Percentiles rank a stretch among this genome's conserved stretches.
These are phyloP conservation scores for Listronotus bonariensis DNA, from an alignment of 1,140 invertebrate genomes.

Conservation along the genomic window DNA sequence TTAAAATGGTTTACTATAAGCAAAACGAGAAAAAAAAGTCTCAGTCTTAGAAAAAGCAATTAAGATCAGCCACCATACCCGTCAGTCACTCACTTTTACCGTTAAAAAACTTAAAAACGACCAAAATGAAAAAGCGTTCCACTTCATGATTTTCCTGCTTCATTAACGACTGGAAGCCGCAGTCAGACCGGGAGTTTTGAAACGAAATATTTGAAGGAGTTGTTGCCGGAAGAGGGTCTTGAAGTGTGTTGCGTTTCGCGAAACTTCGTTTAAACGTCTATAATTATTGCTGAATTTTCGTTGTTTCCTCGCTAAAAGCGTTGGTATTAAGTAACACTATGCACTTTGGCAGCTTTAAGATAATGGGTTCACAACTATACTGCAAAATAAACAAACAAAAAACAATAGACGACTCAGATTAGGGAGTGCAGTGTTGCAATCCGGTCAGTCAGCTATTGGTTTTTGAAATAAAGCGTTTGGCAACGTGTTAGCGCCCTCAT, in stretches of 20 bases:
- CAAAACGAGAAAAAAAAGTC: no score
- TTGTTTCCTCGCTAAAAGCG: not conserved
- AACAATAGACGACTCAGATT: no score
- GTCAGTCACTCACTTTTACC: conserved; percentile 18
- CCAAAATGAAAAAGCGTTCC: conserved; percentile 36
- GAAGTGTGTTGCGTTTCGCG: conserved; percentile 28
- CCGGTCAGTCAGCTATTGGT: no score
- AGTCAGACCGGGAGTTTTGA: conserved; percentile 13
- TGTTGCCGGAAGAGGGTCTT: conserved; percentile 26
- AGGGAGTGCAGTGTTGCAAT: no score
- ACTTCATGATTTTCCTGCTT: conserved; percentile 39
- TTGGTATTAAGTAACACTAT: not conserved
- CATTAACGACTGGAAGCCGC: conserved; percentile 33
- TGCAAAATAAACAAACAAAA: no score
- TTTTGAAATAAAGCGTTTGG: no score
- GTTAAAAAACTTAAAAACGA: conserved; percentile 27
- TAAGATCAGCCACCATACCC: conserved; percentile 20
- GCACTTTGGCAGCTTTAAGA: no score
- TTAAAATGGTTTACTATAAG: no score
- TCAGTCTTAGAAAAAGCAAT: conserved; percentile 21
- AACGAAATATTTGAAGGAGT: conserved; percentile 31
- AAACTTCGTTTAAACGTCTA: conserved; percentile 34
- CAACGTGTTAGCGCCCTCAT: no score
- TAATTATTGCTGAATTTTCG: conserved; percentile 27
- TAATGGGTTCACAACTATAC: no score